Percentiles rank a stretch among this genome's conserved stretches.
Evolutionary conservation across 2,797 vertebrate species (phyloP).

Genomic region (Mormyrops attenuatus): DNA sequence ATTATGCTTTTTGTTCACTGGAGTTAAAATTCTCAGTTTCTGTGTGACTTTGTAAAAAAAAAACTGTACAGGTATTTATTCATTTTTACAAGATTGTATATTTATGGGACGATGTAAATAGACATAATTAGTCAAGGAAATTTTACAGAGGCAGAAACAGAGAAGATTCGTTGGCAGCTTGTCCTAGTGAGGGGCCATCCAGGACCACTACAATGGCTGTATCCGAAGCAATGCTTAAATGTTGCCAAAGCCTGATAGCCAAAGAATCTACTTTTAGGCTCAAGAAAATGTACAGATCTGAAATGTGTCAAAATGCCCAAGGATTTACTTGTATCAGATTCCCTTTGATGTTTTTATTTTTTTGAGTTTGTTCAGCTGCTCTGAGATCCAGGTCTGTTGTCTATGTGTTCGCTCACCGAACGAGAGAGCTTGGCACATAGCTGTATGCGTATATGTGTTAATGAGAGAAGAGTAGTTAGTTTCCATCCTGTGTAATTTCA

Average conservation of each 20-base stretch:
- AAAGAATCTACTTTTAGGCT: conserved; percentile 86
- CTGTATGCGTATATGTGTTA: conserved; percentile 38
- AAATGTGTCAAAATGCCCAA: conserved; percentile 38
- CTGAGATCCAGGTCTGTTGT: conserved; percentile 48
- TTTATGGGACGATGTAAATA: conserved; percentile 33
- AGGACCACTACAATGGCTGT: conserved; percentile 62
- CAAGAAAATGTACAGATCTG: conserved; percentile 58
- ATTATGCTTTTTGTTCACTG: conserved; percentile 53
- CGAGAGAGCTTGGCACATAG: conserved; percentile 28
- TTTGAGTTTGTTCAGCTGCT: conserved; percentile 27
- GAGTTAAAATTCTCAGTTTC: conserved; percentile 54
- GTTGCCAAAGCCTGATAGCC: conserved; percentile 91
- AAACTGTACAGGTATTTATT: conserved; percentile 61
- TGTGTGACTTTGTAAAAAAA: conserved; percentile 62
- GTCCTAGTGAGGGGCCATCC: conserved; percentile 49
- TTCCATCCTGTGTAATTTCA: conserved; percentile 10
- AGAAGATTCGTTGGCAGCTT: conserved; percentile 58
- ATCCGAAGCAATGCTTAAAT: conserved; percentile 75
- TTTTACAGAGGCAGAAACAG: conserved; percentile 38
- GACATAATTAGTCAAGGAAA: conserved; percentile 40
- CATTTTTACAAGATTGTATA: conserved; percentile 51
- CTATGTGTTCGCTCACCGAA: conserved; percentile 37
- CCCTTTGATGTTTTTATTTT: conserved; percentile 40
- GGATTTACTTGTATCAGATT: conserved; percentile 27
- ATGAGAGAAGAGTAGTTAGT: neutral